Evolutionary conservation across 2,797 vertebrate genomes (phyloP), one percentile per base, ranked within the genome.

Genomic region (Halcyon leucocephala): DNA sequence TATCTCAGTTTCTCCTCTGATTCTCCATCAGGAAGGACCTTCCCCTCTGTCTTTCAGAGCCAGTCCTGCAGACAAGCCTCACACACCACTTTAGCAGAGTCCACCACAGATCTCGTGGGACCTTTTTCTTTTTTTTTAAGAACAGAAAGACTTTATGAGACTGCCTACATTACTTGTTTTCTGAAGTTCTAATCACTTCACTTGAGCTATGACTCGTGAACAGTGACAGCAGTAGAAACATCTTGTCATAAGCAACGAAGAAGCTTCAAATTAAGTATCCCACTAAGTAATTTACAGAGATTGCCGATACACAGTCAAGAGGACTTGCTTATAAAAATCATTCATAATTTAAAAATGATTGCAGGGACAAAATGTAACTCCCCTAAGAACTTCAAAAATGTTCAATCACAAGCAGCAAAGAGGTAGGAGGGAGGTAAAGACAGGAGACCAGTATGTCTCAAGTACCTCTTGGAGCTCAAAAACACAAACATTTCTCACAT

Each of bases 221-320:
- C 88, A 94, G 42, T 51, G 93, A 94, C 95, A 97, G 94, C n/a
- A 93, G 76, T 86, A 97, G 96, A 96, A 97, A 95, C 81, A 96
- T 89, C 97, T 81, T 96, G 92, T 96, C 93, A 95, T 66, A 90
- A 93, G 92, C 93, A 93, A 95, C 89, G 83, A 93, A 95, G 90
- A 95, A 94, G 89, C 79, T 92, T 93, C 93, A 95, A 83, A 95
- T 93, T 94, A 92, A 96, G 83, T 90, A 93, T 81, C 93, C 91
- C 60, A 92, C 83, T 93, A 95, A 97, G 94, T 85, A 80, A 90
- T 90, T 86, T 85, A 74, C 39, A 2, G 85, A 93, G 81, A 92
- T 67, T 94, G 90, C 67, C 17, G 20, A 95, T 71, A 64, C 58
- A 83, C 85, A 91, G 91, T 85, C 90, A 90, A 89, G 71, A 96